These are phyloP conservation scores for Gortyna flavago DNA, from an alignment of 2,888 invertebrate species.

Conservation along the genomic window DNA sequence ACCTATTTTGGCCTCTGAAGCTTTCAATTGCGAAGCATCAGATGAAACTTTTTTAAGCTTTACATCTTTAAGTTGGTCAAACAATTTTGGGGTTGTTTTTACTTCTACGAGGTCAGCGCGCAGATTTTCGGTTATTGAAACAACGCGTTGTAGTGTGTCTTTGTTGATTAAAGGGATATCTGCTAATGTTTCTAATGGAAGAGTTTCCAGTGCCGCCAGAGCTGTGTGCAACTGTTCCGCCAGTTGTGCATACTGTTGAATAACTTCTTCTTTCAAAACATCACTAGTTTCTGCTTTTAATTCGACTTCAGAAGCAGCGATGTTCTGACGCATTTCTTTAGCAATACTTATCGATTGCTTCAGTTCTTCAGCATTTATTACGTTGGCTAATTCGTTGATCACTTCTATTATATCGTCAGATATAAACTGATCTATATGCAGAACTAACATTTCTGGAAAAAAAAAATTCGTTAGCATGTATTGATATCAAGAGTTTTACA, in stretches of 20 bases:
- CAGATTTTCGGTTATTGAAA: constrained; percentile 58
- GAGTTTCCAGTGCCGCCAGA: constrained; percentile 61
- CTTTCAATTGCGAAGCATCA: constrained; percentile 8
- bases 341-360: constrained; percentile 71
- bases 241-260: constrained; percentile 59
- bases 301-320: constrained; percentile 55
- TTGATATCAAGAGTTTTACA: background rate
- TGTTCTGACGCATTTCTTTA: constrained; percentile 70
- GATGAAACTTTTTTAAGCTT: constrained; percentile 23
- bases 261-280: constrained; percentile 39
- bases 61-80: constrained; percentile 32
- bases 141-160: constrained; percentile 54
- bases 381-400: constrained; percentile 65
- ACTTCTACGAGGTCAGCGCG: constrained; percentile 57
- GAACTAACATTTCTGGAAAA: constrained; percentile 71
- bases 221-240: constrained; percentile 65
- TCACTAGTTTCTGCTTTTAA: constrained; percentile 52
- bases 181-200: constrained; percentile 59
- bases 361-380: constrained; percentile 65
- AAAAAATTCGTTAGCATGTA: background rate
- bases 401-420: constrained; percentile 68
- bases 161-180: constrained; percentile 52
- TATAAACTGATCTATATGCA: constrained; percentile 74
- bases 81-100: constrained; percentile 20
- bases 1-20: background rate